Evolutionary conservation across 1,140 invertebrate genomes (phyloP), one percentile per base, ranked within the genome.

Genomic region (Drosophila fuyamai): DNA sequence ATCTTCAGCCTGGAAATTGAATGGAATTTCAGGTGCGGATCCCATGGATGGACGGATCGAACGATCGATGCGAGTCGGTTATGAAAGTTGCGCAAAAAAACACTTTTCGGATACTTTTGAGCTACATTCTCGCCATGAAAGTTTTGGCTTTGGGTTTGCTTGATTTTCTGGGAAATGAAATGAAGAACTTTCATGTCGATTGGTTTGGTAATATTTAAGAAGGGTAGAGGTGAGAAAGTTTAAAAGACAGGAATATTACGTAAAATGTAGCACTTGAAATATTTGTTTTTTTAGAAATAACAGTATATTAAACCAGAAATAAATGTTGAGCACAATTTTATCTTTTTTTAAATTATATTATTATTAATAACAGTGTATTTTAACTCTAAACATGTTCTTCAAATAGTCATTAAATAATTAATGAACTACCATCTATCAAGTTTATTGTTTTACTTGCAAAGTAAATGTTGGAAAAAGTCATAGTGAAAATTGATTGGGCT

Each of bases 41-140:
- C 41, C 14, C 18, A 35, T 46, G 16, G 46, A 40, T 40, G 43
- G 57, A 16, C 36, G 36, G 23, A 38, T 44, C 55, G 50, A 43
- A 14, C 40, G 44, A 18, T 23, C 56, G 63, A 44, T 62, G 62
- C 48, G 36, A 13, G 32, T 40, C 8, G 47, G 29, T 71, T 71
- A 72, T 71, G 67, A 71, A 71, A 71, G 67, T 70, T 71, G 36
- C 51, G 41, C 51, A 32, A 53, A 48, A 48, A 60, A 32, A 48
- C 13, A 32, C 46, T 67, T 68, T 67, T 53, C 14, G 29, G 14
- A 66, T 44, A 68, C 47, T 66, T 67, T 67, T 67, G 13, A 56
- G 27, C 41, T 13, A 71, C 67, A 71, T 71, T 71, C 68, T 71
- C 66, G 68, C 2, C 51, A 71, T 23, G 68, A 72, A 72, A 72